phyloP scores from a whole-genome alignment of 2,113 vertebrate species.

The Podilymbus podiceps region DNA sequence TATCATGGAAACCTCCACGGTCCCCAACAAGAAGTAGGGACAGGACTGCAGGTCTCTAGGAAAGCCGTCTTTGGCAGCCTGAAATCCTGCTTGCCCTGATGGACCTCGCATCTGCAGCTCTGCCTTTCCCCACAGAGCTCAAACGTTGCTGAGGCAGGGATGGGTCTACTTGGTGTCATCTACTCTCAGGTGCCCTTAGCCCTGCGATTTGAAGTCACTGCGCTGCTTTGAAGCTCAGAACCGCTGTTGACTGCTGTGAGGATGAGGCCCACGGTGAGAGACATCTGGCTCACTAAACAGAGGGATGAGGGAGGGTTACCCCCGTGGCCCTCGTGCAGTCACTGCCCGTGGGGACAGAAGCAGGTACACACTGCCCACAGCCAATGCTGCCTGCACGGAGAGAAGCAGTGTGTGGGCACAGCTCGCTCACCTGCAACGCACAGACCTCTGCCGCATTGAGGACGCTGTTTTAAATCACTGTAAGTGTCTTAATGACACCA shows the following conservation, averaged over 20 bases:
- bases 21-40: neutral
- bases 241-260: neutral
- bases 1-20: neutral
- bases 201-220: neutral
- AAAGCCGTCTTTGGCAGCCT: neutral
- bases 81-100: neutral
- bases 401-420: neutral
- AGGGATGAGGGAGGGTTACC: neutral
- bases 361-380: neutral
- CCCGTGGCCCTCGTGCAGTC: neutral
- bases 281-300: neutral
- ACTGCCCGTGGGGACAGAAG: neutral
- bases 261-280: neutral
- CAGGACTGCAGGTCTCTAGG: neutral
- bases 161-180: neutral
- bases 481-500: neutral
- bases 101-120: neutral
- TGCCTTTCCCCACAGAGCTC: neutral
- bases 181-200: neutral
- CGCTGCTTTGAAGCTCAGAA: neutral
- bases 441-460: fast-evolving
- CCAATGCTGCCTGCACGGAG: neutral
- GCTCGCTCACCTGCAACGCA: fast-evolving
- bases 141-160: neutral
- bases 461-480: neutral